phyloP scores from a whole-genome alignment of 2,113 vertebrate species.

The Jaculus jaculus region DNA sequence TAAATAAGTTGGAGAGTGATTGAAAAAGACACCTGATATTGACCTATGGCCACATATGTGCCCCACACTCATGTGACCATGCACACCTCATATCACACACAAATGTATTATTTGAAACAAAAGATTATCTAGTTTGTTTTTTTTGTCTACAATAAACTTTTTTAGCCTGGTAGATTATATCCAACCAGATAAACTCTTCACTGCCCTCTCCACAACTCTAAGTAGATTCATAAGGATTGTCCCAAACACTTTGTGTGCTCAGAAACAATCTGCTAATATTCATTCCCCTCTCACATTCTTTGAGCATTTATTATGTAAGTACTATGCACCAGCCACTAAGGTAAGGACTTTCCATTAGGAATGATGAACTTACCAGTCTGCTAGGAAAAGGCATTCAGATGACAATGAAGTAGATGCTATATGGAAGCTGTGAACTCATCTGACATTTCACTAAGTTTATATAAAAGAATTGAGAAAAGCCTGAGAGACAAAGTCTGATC shows the following conservation, averaged over 20 bases:
- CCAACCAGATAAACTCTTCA: conserved; percentile 6
- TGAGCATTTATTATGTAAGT: neutral
- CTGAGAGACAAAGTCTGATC: neutral
- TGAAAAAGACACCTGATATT: no score
- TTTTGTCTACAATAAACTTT: no score
- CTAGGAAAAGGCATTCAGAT: neutral
- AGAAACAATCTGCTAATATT: neutral
- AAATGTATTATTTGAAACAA: no score
- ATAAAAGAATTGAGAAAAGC: neutral
- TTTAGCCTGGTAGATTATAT: neutral
- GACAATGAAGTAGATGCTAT: neutral
- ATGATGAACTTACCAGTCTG: neutral
- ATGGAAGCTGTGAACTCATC: neutral
- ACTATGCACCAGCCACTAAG: neutral
- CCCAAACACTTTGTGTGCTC: neutral
- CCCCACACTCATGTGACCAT: no score
- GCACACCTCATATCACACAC: no score
- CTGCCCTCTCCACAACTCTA: neutral
- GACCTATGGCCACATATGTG: no score
- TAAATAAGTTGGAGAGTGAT: no score
- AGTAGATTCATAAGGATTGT: neutral
- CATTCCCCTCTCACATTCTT: neutral
- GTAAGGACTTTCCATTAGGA: neutral
- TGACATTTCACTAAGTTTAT: neutral
- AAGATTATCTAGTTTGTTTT: no score